Evolutionary conservation across 1,140 invertebrate genomes (phyloP).

Genomic region (Diachasmimorpha longicaudata): DNA sequence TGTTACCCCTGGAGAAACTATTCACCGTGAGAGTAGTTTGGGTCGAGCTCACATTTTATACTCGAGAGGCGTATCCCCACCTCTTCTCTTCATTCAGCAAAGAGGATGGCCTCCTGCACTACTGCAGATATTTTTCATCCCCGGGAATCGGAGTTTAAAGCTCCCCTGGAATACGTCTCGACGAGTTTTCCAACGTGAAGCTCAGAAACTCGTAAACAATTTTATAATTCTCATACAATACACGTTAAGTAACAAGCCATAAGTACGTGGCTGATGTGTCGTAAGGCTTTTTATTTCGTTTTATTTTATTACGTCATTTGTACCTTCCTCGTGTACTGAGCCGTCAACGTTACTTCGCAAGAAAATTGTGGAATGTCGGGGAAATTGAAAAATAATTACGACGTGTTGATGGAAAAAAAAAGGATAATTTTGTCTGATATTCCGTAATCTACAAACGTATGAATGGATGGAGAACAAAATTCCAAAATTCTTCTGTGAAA

Average conservation of each 20-base stretch:
- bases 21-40: slow-evolving; percentile 14
- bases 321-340: neutral
- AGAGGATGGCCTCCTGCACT: neutral
- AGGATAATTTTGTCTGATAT: neutral
- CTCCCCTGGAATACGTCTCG: neutral
- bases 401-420: neutral
- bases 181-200: neutral
- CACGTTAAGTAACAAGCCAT: slow-evolving; percentile 1
- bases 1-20: slow-evolving; percentile 17
- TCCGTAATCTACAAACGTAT: too few species aligned
- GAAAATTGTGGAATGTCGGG: neutral
- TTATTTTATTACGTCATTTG: neutral
- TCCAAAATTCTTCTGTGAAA: too few species aligned
- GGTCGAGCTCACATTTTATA: slow-evolving; percentile 25
- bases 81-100: neutral
- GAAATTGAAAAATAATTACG: neutral
- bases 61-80: neutral
- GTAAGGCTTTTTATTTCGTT: neutral
- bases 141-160: slow-evolving; percentile 18
- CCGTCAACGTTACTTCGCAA: neutral
- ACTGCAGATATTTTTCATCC: slow-evolving; percentile 18
- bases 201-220: slow-evolving; percentile 22
- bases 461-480: too few species aligned
- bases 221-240: neutral
- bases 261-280: neutral